A percentile compares a stretch with the other conserved stretches of the same genome.
phyloP scores from a whole-genome alignment of 2,113 vertebrate species.

The Elachura formosa region DNA sequence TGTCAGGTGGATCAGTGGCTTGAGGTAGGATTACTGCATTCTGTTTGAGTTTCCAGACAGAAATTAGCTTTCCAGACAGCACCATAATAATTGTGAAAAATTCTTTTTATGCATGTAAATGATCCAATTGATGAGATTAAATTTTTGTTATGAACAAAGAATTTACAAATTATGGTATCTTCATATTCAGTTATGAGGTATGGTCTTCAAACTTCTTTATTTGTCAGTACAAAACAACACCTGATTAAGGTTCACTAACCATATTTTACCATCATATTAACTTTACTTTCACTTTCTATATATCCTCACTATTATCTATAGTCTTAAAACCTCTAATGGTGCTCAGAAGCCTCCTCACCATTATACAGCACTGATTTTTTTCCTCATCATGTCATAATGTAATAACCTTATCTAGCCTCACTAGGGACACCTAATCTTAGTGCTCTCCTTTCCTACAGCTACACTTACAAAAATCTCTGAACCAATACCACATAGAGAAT shows the following conservation, averaged over 20 bases:
- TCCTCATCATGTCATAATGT: not conserved
- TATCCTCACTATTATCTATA: not conserved
- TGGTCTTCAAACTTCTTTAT: not conserved
- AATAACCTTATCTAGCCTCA: not conserved
- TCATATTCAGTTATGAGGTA: not conserved
- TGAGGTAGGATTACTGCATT: not conserved
- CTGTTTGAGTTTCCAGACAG: not conserved
- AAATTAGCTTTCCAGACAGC: not conserved
- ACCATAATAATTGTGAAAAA: not conserved
- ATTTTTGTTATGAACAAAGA: not conserved
- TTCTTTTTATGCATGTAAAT: not conserved
- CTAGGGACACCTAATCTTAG: not conserved
- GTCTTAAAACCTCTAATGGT: not conserved
- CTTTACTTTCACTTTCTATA: not conserved
- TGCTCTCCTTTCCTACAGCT: not conserved
- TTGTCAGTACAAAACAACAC: not conserved
- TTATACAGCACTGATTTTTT: not conserved
- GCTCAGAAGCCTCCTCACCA: not conserved
- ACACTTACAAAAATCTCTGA: not conserved
- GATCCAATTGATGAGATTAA: not conserved
- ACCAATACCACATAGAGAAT: not conserved
- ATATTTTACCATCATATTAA: not conserved
- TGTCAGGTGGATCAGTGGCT: not conserved
- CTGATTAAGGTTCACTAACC: not conserved
- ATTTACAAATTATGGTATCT: not conserved